Conservation (phyloP, 1,140 invertebrate genomes). For the Macrocentrus cingulum region DNA sequence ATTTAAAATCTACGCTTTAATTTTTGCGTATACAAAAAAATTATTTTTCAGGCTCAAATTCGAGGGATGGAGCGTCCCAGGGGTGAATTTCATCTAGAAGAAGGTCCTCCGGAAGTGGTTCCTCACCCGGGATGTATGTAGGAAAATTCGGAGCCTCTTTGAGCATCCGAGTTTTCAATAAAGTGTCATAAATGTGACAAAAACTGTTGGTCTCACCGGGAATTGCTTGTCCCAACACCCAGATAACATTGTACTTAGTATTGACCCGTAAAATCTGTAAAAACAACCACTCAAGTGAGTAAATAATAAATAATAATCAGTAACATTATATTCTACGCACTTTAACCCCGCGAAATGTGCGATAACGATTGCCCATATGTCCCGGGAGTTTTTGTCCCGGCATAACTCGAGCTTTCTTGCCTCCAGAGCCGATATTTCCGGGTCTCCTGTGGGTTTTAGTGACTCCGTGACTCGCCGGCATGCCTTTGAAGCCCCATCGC, state of each 20-base stretch:
- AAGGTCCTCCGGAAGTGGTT: constrained; percentile 69
- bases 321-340: constrained; percentile 46
- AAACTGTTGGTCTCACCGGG: constrained; percentile 81
- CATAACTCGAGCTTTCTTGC: constrained; percentile 83
- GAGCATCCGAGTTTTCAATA: constrained; percentile 65
- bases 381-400: constrained; percentile 96
- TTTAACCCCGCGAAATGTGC: constrained; percentile 71
- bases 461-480: constrained; percentile 86
- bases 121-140: constrained; percentile 69
- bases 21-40: too few relatives aligned
- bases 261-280: constrained; percentile 85
- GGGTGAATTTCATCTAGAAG: constrained; percentile 71
- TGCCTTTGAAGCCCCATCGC: constrained; percentile 93
- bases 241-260: constrained; percentile 91
- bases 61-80: constrained; percentile 71
- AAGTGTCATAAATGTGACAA: constrained; percentile 81
- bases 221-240: constrained; percentile 76
- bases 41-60: constrained; percentile 62
- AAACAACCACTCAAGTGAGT: constrained; percentile 24
- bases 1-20: too few relatives aligned
- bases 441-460: constrained; percentile 94
- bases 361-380: constrained; percentile 88
- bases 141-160: constrained; percentile 75
- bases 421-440: constrained; percentile 87
- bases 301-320: background rate